Evolutionary conservation across 2,113 vertebrate species (phyloP).

Genomic region (Siniperca knerii): DNA sequence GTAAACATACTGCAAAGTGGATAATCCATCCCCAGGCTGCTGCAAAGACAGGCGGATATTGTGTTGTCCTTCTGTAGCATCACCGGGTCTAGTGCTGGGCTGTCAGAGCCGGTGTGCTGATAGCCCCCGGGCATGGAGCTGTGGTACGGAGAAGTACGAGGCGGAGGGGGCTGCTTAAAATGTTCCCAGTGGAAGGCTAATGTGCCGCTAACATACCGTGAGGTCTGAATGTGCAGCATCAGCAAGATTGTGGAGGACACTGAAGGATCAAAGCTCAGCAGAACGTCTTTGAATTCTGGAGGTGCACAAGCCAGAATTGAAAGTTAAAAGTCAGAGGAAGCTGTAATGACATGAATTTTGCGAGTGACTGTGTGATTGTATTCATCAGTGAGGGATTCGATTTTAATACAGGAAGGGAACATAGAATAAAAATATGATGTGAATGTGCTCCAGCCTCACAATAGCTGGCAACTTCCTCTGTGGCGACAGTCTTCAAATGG

Average conservation of each 20-base stretch:
- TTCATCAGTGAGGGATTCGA: conserved; percentile 40
- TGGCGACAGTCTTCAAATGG: conserved; percentile 19
- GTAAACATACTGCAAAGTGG: background rate
- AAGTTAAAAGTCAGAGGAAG: conserved; percentile 37
- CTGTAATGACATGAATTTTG: conserved; percentile 25
- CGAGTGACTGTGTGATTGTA: conserved; percentile 19
- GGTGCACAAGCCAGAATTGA: conserved; percentile 28
- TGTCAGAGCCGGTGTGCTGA: conserved; percentile 13
- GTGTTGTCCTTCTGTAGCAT: conserved; percentile 20
- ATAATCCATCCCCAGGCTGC: conserved; percentile 33
- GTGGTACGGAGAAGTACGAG: background rate
- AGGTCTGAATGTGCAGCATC: conserved; percentile 54
- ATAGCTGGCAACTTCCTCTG: conserved; percentile 15
- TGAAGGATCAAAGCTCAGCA: conserved; percentile 56
- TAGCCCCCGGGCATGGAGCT: conserved; percentile 26
- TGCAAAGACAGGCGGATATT: conserved; percentile 43
- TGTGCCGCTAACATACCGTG: conserved; percentile 43
- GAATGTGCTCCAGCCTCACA: conserved; percentile 31
- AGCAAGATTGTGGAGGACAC: conserved; percentile 56
- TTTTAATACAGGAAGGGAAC: conserved; percentile 23
- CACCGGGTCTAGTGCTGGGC: conserved; percentile 9
- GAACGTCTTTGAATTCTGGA: conserved; percentile 46
- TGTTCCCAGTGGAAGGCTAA: conserved; percentile 32
- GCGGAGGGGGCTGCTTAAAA: conserved; percentile 32
- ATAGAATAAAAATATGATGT: conserved; percentile 1